Percentiles rank a stretch among this genome's conserved stretches.
These are phyloP conservation scores for Astreopora myriophthalma DNA, from an alignment of 64 coral and sea anemone species.

Conservation along the genomic window DNA sequence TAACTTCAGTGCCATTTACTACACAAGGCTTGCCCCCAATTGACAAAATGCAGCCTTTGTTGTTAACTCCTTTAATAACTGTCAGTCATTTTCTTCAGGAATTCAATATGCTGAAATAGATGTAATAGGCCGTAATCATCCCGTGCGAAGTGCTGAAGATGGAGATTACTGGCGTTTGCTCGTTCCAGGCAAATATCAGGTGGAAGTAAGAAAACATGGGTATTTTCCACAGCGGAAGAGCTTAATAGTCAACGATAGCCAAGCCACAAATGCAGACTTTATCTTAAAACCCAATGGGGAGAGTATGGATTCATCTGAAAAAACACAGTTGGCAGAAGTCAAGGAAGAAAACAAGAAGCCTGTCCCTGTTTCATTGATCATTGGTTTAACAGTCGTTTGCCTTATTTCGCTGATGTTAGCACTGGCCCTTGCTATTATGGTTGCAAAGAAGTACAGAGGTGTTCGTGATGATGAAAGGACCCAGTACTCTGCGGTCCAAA, in stretches of 20 bases:
- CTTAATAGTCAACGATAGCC: conserved; percentile 13
- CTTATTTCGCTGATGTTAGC: conserved; percentile 67
- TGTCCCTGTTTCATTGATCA: conserved; percentile 46
- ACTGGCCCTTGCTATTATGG: conserved; percentile 68
- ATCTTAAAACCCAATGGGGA: conserved; percentile 8
- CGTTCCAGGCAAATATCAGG: conserved; percentile 40
- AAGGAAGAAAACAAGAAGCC: conserved; percentile 45
- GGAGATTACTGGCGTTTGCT: conserved; percentile 94
- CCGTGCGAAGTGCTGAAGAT: conserved; percentile 74
- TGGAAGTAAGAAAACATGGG: conserved; percentile 49
- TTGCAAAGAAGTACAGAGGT: conserved; percentile 47
- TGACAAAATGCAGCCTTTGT: no score
- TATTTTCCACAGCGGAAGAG: conserved; percentile 42
- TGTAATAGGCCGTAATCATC: conserved; percentile 38
- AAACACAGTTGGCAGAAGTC: conserved; percentile 42
- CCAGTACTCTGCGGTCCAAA: conserved; percentile 38
- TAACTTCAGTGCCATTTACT: no score
- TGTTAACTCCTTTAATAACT: no score
- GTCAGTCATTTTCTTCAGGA: conserved; percentile 14
- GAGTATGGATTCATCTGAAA: not conserved
- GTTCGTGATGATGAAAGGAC: not conserved
- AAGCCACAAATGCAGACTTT: not conserved
- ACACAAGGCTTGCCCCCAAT: not conserved
- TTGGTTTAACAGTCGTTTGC: conserved; percentile 79
- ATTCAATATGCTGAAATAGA: conserved; percentile 70